Evolutionary conservation across 2,888 invertebrate genomes (phyloP).

Genomic region (Spodoptera littoralis): DNA sequence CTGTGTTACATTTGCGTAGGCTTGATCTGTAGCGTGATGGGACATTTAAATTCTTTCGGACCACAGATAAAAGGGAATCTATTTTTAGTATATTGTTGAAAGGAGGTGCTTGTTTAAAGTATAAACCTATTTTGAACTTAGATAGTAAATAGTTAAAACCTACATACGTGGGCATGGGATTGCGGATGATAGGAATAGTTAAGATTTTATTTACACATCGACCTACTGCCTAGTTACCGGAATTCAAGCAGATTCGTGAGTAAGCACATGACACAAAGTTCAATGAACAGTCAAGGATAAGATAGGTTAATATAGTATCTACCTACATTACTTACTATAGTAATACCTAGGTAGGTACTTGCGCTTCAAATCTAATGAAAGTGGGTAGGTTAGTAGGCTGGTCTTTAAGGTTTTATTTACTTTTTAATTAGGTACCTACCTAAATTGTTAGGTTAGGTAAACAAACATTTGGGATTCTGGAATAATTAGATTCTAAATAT

Average conservation of each 20-base stretch:
- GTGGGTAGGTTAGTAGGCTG: too few relatives aligned
- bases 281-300: slow-evolving; percentile 8
- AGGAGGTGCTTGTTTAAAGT: not conserved
- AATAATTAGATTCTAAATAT: too few relatives aligned
- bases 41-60: slow-evolving; percentile 18
- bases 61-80: slow-evolving; percentile 26
- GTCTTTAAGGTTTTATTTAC: too few relatives aligned
- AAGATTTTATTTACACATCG: not conserved
- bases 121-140: too few relatives aligned
- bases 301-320: not conserved
- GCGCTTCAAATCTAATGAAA: too few relatives aligned
- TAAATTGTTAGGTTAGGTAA: too few relatives aligned
- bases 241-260: not conserved
- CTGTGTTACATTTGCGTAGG: slow-evolving; percentile 34
- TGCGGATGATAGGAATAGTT: not conserved
- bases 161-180: not conserved
- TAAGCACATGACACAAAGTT: slow-evolving; percentile 1
- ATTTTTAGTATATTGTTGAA: slow-evolving; percentile 30
- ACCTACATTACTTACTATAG: too few relatives aligned
- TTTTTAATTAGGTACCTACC: too few relatives aligned
- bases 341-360: not conserved
- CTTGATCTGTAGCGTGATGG: slow-evolving; percentile 14
- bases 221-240: slow-evolving; percentile 2
- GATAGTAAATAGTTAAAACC: not conserved
- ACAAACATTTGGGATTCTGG: too few relatives aligned